phyloP scores from a whole-genome alignment of 2,797 vertebrate species.

The Phyllotis vaccarum region DNA sequence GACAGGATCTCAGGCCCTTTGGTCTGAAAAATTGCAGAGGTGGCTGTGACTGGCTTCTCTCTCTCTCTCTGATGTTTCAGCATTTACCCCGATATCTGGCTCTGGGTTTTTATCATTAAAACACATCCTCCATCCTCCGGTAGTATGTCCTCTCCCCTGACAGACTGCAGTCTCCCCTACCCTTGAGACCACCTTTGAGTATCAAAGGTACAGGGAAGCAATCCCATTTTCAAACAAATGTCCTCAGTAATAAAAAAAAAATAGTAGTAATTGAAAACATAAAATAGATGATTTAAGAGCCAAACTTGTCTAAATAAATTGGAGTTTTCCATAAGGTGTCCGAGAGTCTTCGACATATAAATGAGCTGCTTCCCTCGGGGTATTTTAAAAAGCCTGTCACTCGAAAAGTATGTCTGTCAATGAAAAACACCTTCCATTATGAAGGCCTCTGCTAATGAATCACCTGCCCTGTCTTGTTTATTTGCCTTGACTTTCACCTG shows the following conservation, averaged over 20 bases:
- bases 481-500: slow-evolving; percentile 56
- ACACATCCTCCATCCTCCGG: background rate
- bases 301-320: slow-evolving; percentile 69
- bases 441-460: slow-evolving; percentile 46
- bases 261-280: slow-evolving; percentile 75
- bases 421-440: slow-evolving; percentile 66
- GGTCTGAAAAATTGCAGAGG: too few relatives aligned
- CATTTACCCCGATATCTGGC: too few relatives aligned
- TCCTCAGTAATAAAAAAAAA: slow-evolving; percentile 83
- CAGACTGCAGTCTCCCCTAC: background rate
- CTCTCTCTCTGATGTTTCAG: too few relatives aligned
- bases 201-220: slow-evolving; percentile 34
- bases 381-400: slow-evolving; percentile 73
- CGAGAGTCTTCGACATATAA: slow-evolving; percentile 76
- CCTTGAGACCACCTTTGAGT: background rate
- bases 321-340: slow-evolving; percentile 72
- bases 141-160: background rate
- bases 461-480: slow-evolving; percentile 41
- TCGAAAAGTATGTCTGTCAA: slow-evolving; percentile 57
- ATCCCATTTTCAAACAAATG: slow-evolving; percentile 63
- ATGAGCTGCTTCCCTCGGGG: slow-evolving; percentile 64
- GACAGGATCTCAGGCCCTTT: too few relatives aligned
- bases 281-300: slow-evolving; percentile 70
- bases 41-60: too few relatives aligned
- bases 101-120: too few relatives aligned